A percentile compares a stretch with the other conserved stretches of the same genome.
phyloP scores from a whole-genome alignment of 37 sponge, comb jelly and placozoan genomes.

The Amphimedon queenslandica region DNA sequence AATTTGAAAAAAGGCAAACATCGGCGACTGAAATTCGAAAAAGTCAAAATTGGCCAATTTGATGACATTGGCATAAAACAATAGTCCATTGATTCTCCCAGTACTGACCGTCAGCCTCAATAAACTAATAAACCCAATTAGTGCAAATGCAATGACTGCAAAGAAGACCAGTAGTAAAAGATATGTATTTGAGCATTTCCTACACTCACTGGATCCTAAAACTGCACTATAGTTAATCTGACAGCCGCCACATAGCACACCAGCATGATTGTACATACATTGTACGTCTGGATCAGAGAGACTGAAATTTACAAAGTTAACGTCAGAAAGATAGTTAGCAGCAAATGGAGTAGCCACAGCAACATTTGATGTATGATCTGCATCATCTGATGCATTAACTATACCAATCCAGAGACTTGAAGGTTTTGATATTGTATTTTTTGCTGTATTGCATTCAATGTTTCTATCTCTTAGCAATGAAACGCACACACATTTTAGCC shows the following conservation, averaged over 20 bases:
- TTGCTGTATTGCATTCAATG: not conserved
- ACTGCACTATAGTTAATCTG: constrained; percentile 11
- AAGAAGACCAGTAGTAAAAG: constrained; percentile 9
- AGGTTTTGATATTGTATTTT: not conserved
- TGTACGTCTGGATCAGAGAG: constrained; percentile 20
- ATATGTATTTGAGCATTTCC: constrained; percentile 5
- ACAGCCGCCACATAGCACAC: constrained; percentile 51
- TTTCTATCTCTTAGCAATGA: not conserved
- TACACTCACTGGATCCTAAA: constrained; percentile 20
- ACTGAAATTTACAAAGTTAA: not conserved
- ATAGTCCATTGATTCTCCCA: constrained; percentile 29
- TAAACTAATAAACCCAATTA: constrained; percentile 10
- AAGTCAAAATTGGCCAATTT: constrained; percentile 2
- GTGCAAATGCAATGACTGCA: constrained; percentile 15
- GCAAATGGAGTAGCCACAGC: not conserved
- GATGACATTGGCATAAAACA: constrained; percentile 40
- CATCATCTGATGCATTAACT: not conserved
- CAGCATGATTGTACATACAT: constrained; percentile 23
- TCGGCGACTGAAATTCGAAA: not conserved
- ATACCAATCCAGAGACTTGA: not conserved
- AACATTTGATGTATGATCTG: too few relatives aligned
- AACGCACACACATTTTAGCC: not conserved
- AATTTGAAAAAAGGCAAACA: not conserved
- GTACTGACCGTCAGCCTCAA: constrained; percentile 32
- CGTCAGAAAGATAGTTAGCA: not conserved